Percentiles rank a stretch among this genome's conserved stretches.
These are phyloP conservation scores for Villa cingulata DNA, from an alignment of 2,888 invertebrate species.

Conservation along the genomic window DNA sequence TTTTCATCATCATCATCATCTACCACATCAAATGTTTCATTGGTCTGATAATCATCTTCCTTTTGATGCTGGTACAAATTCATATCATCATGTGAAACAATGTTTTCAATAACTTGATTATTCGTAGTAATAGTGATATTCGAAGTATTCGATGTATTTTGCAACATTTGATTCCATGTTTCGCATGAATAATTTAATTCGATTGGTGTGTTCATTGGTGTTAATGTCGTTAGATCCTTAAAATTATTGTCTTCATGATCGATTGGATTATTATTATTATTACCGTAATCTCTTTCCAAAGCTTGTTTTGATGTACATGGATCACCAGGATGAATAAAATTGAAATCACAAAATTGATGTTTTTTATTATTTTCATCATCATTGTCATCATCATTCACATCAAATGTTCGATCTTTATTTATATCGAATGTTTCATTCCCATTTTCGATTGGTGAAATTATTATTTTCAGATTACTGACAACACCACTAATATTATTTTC, in stretches of 20 bases:
- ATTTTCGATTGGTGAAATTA: conserved; percentile 1
- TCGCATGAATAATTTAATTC: conserved; percentile 17
- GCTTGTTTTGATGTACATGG: conserved; percentile 14
- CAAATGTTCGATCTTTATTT: background rate
- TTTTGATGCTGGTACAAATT: conserved; percentile 15
- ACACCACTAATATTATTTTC: too few species aligned
- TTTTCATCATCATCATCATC: conserved; percentile 9
- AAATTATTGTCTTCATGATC: conserved; percentile 16
- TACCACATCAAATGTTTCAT: conserved; percentile 13
- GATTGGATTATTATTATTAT: conserved; percentile 7
- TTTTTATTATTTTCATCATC: background rate
- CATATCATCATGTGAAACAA: too few species aligned
- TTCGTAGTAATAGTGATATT: conserved; percentile 1
- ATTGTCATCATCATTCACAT: background rate
- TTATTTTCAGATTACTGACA: too few species aligned
- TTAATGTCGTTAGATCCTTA: conserved; percentile 17
- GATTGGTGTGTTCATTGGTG: conserved; percentile 19
- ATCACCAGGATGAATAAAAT: conserved; percentile 11
- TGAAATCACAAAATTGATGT: background rate
- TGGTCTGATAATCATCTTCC: conserved; percentile 2
- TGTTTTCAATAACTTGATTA: too few species aligned
- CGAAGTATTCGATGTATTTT: background rate
- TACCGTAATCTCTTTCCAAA: conserved; percentile 10
- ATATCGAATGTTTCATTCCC: conserved; percentile 11
- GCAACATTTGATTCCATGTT: conserved; percentile 16